Conservation (phyloP, 1,140 invertebrate genomes). For the Atta colombica region DNA sequence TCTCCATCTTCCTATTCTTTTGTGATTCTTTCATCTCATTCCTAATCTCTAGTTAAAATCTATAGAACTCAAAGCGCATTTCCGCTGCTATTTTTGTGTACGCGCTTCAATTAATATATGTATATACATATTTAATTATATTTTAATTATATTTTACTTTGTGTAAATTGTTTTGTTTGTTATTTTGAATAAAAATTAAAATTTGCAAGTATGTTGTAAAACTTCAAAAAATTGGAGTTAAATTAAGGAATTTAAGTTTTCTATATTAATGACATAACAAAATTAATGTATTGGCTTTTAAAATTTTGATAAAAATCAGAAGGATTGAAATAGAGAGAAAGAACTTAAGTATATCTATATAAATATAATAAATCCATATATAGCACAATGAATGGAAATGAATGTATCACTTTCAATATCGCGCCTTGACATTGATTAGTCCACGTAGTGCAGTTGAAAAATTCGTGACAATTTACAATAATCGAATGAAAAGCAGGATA, state of each 20-base stretch:
- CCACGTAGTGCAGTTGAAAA: slow-evolving; percentile 59
- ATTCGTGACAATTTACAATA: slow-evolving; percentile 58
- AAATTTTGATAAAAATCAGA: not conserved
- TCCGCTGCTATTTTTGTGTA: too few species aligned
- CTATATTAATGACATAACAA: not conserved
- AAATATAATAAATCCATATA: slow-evolving; percentile 1
- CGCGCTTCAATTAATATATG: too few species aligned
- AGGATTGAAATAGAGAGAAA: not conserved
- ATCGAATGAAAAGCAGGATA: slow-evolving; percentile 60
- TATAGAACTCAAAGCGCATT: not conserved
- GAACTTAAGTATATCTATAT: not conserved
- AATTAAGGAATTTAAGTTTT: not conserved
- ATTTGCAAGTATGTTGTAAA: not conserved
- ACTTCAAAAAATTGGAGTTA: not conserved
- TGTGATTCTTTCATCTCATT: not conserved
- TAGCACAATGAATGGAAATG: not conserved
- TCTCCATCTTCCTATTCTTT: slow-evolving; percentile 34
- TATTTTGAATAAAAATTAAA: not conserved
- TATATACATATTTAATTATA: not conserved
- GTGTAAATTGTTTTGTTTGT: not conserved
- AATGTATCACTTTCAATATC: slow-evolving; percentile 39
- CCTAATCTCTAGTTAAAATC: not conserved
- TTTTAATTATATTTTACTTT: not conserved
- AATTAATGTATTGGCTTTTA: not conserved
- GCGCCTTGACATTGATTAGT: not conserved